Percentiles rank a stretch among this genome's conserved stretches.
Conservation (phyloP, 2,797 vertebrate genomes). For the Gobionotothen gibberifrons region DNA sequence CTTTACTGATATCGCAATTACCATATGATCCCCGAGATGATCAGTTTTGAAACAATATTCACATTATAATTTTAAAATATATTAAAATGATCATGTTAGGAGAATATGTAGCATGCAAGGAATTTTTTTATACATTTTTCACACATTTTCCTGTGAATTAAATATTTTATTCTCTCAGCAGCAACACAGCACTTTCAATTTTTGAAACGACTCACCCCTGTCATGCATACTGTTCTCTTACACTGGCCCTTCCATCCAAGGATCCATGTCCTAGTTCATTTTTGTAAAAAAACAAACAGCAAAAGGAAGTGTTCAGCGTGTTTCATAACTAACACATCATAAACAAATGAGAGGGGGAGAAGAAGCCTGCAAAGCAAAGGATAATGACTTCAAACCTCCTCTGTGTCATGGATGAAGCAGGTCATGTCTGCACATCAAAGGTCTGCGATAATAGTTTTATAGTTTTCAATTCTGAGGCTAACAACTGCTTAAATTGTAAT, state of each 20-base stretch:
- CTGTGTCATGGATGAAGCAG: neutral
- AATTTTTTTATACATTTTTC: no score
- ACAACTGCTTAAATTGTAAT: neutral
- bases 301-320: neutral
- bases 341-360: neutral
- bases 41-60: no score
- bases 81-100: no score
- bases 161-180: constrained; percentile 27
- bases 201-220: constrained; percentile 10
- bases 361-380: neutral
- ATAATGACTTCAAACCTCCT: neutral
- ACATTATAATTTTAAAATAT: no score
- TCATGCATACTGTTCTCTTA: constrained; percentile 18
- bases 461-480: neutral
- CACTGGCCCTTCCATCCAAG: neutral
- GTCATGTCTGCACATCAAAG: neutral
- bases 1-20: no score
- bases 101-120: no score
- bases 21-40: no score
- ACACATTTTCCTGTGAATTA: constrained; percentile 47
- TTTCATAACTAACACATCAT: neutral
- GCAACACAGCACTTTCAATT: constrained; percentile 2
- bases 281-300: neutral
- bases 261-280: neutral
- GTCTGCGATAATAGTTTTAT: neutral